These are phyloP conservation scores for Serrognathus titanus DNA, from an alignment of 2,888 invertebrate species.

Conservation along the genomic window DNA sequence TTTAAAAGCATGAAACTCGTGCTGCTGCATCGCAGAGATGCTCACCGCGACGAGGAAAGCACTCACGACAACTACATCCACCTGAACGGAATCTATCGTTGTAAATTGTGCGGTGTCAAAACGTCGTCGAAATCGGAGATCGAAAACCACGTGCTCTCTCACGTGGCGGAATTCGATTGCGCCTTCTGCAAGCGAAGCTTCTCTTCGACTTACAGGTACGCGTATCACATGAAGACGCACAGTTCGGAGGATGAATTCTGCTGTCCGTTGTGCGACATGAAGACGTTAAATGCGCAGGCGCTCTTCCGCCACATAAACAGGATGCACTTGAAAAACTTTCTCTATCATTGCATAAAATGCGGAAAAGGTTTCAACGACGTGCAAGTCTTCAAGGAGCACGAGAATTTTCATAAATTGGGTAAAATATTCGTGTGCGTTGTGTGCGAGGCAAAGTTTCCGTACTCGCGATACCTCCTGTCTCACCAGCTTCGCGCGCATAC, in stretches of 20 bases:
- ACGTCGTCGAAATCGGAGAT: constrained; percentile 13
- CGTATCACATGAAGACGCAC: constrained; percentile 20
- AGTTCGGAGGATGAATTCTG: constrained; percentile 34
- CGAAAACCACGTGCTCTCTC: constrained; percentile 19
- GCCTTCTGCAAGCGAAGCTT: constrained; percentile 18
- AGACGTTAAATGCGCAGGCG: constrained; percentile 32
- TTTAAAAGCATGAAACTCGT: neutral
- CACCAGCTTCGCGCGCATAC: constrained; percentile 40
- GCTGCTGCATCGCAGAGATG: constrained; percentile 50
- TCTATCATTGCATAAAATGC: constrained; percentile 54
- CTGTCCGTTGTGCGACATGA: constrained; percentile 41
- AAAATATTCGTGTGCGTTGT: constrained; percentile 53
- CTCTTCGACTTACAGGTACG: constrained; percentile 15
- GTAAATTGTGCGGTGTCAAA: constrained; percentile 11
- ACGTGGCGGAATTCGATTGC: constrained; percentile 20
- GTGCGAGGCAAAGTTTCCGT: constrained; percentile 53
- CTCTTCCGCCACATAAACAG: constrained; percentile 40
- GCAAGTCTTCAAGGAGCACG: constrained; percentile 54
- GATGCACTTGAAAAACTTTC: constrained; percentile 43
- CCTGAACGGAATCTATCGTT: constrained; percentile 16
- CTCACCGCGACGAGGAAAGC: constrained; percentile 33
- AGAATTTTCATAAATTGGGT: constrained; percentile 54
- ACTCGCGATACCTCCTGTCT: constrained; percentile 43
- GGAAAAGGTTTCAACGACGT: constrained; percentile 56
- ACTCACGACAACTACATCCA: constrained; percentile 31